A percentile compares a stretch with the other conserved stretches of the same genome.
Conservation (phyloP, 2,797 vertebrate genomes). For the Hyperoplus lanceolatus region DNA sequence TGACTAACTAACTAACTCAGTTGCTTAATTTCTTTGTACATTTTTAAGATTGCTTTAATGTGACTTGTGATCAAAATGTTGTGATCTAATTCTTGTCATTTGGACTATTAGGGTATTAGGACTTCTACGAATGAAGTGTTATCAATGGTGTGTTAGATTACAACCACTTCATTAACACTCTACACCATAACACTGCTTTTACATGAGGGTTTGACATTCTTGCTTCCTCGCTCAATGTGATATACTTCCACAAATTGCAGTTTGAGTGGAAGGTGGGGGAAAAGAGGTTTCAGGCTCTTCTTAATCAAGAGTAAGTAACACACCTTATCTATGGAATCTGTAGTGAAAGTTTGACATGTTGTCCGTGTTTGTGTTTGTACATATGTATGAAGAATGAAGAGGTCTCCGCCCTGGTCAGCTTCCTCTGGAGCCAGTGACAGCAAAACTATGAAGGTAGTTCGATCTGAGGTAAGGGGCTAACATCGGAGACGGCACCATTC, state of each 20-base stretch:
- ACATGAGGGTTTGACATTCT: too few species aligned
- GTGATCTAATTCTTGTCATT: background rate
- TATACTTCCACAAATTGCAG: too few species aligned
- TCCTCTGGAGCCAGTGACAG: background rate
- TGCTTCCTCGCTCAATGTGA: too few species aligned
- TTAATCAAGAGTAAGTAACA: background rate
- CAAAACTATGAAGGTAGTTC: slow-evolving; percentile 34
- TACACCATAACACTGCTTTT: too few species aligned
- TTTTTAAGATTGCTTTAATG: background rate
- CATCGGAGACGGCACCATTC: background rate
- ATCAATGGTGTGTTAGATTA: too few species aligned
- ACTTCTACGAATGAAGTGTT: background rate
- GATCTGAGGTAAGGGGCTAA: slow-evolving; percentile 58
- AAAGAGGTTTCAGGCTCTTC: too few species aligned
- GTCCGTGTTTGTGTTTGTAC: slow-evolving; percentile 16
- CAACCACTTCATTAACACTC: too few species aligned
- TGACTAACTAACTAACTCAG: background rate
- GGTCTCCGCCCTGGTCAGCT: accelerated
- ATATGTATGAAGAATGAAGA: slow-evolving; percentile 42
- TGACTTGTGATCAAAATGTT: background rate
- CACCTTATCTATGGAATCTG: background rate
- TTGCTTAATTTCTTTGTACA: too few species aligned
- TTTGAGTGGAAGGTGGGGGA: background rate
- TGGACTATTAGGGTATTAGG: too few species aligned
- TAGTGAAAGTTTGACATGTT: background rate